Conservation (phyloP, 2,888 invertebrate species). For the Aphidius colemani region DNA sequence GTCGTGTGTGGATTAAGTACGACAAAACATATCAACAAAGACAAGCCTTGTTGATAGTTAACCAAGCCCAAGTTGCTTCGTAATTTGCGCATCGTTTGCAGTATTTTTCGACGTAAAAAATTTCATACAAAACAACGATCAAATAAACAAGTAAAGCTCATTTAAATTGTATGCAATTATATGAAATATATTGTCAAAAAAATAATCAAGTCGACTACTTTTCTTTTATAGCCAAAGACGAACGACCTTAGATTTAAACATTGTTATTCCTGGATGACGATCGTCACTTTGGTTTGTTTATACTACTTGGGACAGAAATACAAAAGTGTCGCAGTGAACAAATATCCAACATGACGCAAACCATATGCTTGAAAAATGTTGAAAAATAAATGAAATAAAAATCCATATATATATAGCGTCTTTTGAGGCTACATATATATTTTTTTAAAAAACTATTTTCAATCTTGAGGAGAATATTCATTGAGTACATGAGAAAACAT, state of each 20-base stretch:
- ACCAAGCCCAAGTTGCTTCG: slow-evolving; percentile 14
- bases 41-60: slow-evolving; percentile 54
- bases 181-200: no score
- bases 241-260: neutral
- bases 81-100: neutral
- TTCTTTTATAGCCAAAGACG: neutral
- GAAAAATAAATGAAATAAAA: slow-evolving; percentile 11
- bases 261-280: slow-evolving; percentile 54
- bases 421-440: slow-evolving; percentile 7
- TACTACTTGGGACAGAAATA: slow-evolving; percentile 57
- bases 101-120: neutral
- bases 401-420: slow-evolving; percentile 31
- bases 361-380: slow-evolving; percentile 46
- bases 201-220: neutral
- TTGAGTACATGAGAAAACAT: neutral
- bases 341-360: slow-evolving; percentile 41
- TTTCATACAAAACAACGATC: no score
- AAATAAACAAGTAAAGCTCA: no score
- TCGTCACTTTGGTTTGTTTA: slow-evolving; percentile 57
- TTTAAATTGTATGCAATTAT: no score
- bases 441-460: slow-evolving; percentile 34
- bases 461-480: slow-evolving; percentile 25
- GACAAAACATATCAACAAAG: slow-evolving; percentile 57
- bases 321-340: slow-evolving; percentile 51
- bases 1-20: slow-evolving; percentile 43